Evolutionary conservation across 2,113 vertebrate species (phyloP).

Genomic region (Pagrus major): DNA sequence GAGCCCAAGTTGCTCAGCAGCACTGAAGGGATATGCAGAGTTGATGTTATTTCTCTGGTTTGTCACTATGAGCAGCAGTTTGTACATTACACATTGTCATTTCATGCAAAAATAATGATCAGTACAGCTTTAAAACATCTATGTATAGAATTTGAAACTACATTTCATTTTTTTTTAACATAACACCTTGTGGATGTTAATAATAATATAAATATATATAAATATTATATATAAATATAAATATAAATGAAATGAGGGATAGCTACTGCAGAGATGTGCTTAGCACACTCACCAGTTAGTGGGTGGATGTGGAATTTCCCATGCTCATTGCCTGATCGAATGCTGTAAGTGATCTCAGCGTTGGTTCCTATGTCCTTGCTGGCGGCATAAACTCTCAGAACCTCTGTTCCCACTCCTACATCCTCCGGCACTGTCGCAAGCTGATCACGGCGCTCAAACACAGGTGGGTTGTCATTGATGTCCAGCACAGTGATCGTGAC

Average conservation of each 20-base stretch:
- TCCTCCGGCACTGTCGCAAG: slow-evolving; percentile 92
- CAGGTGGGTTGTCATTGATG: slow-evolving; percentile 97
- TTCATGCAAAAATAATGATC: no score
- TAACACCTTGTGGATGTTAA: no score
- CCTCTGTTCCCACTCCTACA: slow-evolving; percentile 87
- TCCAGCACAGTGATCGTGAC: slow-evolving; percentile 94
- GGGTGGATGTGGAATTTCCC: slow-evolving; percentile 93
- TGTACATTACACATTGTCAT: no score
- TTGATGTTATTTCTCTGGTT: no score
- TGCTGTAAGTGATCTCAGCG: slow-evolving; percentile 94
- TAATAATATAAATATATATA: no score
- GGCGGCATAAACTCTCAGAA: slow-evolving; percentile 92
- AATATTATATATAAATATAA: no score
- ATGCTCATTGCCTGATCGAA: slow-evolving; percentile 95
- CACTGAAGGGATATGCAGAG: no score
- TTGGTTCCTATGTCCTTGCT: slow-evolving; percentile 98
- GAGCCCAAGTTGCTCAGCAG: no score
- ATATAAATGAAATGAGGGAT: neutral
- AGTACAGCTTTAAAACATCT: no score
- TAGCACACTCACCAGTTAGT: slow-evolving; percentile 86
- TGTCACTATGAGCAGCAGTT: no score
- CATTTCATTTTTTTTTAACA: no score
- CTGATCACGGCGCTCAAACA: slow-evolving; percentile 96
- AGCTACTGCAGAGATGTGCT: neutral
- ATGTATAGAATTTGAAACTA: no score